A percentile compares a stretch with the other conserved stretches of the same genome.
These are phyloP conservation scores for Ichneumon xanthorius DNA, from an alignment of 2,888 invertebrate species.

Conservation along the genomic window DNA sequence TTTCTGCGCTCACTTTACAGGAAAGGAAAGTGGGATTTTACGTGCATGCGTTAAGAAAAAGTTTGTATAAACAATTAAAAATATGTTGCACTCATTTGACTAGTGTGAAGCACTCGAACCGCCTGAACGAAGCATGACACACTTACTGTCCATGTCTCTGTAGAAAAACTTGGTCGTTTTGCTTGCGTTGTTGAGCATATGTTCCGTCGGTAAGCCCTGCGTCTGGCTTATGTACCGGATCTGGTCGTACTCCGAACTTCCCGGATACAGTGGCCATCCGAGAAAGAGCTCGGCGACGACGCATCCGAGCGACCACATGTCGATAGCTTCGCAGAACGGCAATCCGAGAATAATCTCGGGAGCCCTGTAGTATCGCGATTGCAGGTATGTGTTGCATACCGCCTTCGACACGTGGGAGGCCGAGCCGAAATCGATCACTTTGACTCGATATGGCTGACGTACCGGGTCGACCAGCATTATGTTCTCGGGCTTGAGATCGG, in stretches of 20 bases:
- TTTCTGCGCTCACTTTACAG: too few relatives aligned
- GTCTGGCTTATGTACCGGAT: constrained; percentile 98
- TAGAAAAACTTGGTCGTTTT: constrained; percentile 99
- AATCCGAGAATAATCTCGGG: constrained; percentile 98
- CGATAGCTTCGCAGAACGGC: constrained; percentile 99
- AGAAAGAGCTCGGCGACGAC: constrained; percentile 99
- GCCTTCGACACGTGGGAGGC: constrained; percentile 99
- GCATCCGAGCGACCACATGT: constrained; percentile 99
- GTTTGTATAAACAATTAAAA: too few relatives aligned
- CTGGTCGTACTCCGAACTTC: constrained; percentile 99
- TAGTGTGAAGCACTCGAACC: too few relatives aligned
- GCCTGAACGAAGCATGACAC: not conserved
- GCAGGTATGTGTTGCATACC: constrained; percentile 99
- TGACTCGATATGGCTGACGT: constrained; percentile 98
- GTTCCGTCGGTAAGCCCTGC: constrained; percentile 98
- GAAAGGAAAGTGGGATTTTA: too few relatives aligned
- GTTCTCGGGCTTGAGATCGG: constrained; percentile 99
- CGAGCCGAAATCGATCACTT: constrained; percentile 99
- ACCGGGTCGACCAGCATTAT: constrained; percentile 99
- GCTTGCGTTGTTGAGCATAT: constrained; percentile 98
- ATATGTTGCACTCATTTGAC: too few relatives aligned
- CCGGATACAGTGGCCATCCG: constrained; percentile 99
- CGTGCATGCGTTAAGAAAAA: too few relatives aligned
- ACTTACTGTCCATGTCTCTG: constrained; percentile 95
- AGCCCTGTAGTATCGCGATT: constrained; percentile 99